Percentiles rank a stretch among this genome's conserved stretches.
Evolutionary conservation across 2,113 vertebrate species (phyloP).

Genomic region (Amblyopsis rosae): DNA sequence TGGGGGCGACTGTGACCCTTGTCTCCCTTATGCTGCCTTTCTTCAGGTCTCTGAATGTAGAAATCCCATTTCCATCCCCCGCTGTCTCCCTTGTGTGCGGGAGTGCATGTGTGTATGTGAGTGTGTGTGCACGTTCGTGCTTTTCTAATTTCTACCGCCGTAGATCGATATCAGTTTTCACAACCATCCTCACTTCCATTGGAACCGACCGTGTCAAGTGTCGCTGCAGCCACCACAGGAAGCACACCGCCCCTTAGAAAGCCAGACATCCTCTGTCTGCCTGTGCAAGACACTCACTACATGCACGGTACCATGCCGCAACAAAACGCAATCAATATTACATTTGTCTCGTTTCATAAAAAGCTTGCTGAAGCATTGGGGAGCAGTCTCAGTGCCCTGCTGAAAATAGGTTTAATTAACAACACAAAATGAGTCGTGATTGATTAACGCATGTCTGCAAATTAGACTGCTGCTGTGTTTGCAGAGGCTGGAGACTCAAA

Average conservation of each 20-base stretch:
- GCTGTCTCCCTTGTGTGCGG: slow-evolving; percentile 60
- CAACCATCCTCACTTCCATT: slow-evolving; percentile 28
- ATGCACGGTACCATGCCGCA: slow-evolving; percentile 32
- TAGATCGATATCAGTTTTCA: slow-evolving; percentile 37
- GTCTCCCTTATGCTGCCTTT: slow-evolving; percentile 45
- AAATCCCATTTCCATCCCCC: slow-evolving; percentile 52
- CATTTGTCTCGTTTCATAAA: slow-evolving; percentile 25
- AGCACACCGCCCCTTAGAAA: slow-evolving; percentile 26
- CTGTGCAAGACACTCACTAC: slow-evolving; percentile 32
- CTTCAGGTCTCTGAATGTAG: slow-evolving; percentile 65
- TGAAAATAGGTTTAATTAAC: neutral
- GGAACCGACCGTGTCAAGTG: slow-evolving; percentile 6
- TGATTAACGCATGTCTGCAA: no score
- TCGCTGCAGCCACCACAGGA: neutral
- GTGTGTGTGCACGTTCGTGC: slow-evolving; percentile 9
- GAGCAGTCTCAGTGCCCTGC: neutral
- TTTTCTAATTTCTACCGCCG: slow-evolving; percentile 1
- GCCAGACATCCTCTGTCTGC: slow-evolving; percentile 47
- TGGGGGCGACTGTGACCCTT: slow-evolving; percentile 49
- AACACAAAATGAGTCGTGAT: no score
- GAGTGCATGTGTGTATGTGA: slow-evolving; percentile 6
- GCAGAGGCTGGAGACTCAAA: no score
- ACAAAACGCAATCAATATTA: slow-evolving; percentile 48
- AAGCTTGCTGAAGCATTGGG: no score
- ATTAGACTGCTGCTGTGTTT: no score